phyloP scores from a whole-genome alignment of 2,797 vertebrate species.

The Gallinago stenura region DNA sequence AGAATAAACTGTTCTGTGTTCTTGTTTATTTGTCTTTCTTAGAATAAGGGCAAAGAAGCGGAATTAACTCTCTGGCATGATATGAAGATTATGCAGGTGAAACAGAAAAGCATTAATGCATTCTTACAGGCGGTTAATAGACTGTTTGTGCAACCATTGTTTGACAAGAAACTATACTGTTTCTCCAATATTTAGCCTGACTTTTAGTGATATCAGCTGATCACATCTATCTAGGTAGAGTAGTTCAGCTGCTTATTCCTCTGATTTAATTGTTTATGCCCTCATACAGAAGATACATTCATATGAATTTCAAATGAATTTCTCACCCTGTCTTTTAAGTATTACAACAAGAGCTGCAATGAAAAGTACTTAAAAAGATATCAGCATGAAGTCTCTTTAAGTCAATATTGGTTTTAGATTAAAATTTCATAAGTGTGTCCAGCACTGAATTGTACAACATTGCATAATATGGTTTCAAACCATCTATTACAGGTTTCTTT shows the following conservation, averaged over 20 bases:
- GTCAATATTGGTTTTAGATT: constrained; percentile 57
- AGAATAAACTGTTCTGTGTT: neutral
- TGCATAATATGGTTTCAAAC: constrained; percentile 22
- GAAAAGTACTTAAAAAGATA: constrained; percentile 34
- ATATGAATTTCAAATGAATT: neutral
- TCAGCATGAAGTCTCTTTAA: constrained; percentile 32
- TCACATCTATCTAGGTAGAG: neutral
- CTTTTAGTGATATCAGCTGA: neutral
- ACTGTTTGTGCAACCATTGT: neutral
- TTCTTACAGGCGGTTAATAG: neutral
- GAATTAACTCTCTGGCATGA: constrained; percentile 2
- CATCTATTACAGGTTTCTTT: constrained; percentile 29
- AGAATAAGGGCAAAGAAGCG: neutral
- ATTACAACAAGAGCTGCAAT: neutral
- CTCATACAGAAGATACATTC: neutral
- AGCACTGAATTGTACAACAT: constrained; percentile 34
- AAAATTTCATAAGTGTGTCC: constrained; percentile 52
- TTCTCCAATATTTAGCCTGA: neutral
- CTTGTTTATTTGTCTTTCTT: neutral
- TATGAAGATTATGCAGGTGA: neutral
- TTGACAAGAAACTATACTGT: neutral
- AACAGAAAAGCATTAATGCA: neutral
- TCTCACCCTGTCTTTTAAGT: constrained; percentile 7
- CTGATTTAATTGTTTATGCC: neutral
- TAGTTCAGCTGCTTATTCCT: neutral